These are phyloP conservation scores for Corythoichthys haematopterus DNA, from an alignment of 2,113 vertebrate species.

Conservation along the genomic window DNA sequence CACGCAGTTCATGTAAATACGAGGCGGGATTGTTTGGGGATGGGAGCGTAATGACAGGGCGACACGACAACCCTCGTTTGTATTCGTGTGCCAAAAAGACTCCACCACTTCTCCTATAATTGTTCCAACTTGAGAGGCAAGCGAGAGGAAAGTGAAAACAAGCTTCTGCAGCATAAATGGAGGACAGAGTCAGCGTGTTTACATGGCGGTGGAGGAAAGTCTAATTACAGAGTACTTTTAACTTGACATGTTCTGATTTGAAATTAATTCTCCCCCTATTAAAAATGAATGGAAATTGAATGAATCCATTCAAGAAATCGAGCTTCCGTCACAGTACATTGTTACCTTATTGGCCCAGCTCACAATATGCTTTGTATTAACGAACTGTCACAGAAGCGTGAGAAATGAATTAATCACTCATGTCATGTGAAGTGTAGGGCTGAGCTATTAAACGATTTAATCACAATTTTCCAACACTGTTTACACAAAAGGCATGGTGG, in stretches of 20 bases:
- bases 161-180: conserved; percentile 3
- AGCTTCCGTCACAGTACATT: background rate
- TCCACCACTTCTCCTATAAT: conserved; percentile 32
- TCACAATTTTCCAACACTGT: no score
- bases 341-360: background rate
- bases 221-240: background rate
- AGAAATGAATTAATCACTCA: no score
- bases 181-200: background rate
- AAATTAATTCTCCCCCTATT: background rate
- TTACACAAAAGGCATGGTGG: no score
- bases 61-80: conserved; percentile 52
- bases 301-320: background rate
- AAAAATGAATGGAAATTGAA: no score
- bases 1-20: conserved; percentile 45
- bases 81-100: conserved; percentile 40
- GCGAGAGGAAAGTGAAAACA: conserved; percentile 9
- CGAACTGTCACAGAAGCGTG: no score
- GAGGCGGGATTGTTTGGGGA: conserved; percentile 30
- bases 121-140: conserved; percentile 13
- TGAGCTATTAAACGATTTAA: no score
- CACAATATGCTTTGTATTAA: no score
- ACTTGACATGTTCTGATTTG: background rate
- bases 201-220: background rate
- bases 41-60: conserved; percentile 36
- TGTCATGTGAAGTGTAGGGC: no score